Evolutionary conservation across 64 coral and sea anemone genomes (phyloP), one percentile per base, ranked within the genome.

Genomic region (Anthopleura sola): DNA sequence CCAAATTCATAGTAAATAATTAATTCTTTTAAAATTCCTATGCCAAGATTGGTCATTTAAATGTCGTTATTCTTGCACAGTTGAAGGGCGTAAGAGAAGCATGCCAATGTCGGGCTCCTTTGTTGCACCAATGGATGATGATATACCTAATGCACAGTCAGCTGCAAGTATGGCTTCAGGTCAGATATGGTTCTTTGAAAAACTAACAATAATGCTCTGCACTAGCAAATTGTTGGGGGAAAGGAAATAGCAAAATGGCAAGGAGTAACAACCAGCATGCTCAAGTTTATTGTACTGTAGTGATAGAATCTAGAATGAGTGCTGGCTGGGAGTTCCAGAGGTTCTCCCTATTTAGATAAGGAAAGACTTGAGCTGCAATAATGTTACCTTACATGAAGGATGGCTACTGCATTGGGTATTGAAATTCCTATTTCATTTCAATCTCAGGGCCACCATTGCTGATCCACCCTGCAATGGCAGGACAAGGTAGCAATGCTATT

Each of bases 11-110:
- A 44, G 40, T 44, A 44, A 44, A 44, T 44, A 44, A 44, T 44
- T 6, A 53, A 53, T 53, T 53, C 16, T 53, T 53, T 48, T 48
- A 0, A 21, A 62, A 24, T n/a, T 62, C n/a, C 7, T 1, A 9
- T 24, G 21, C 20, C 21, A n/a, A 62, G 58, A 62, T 23, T 44
- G 40, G 40, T 8, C 40, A 62, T n/a, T 26, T 62, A n/a, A 62
- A 62, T 62, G 58, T 62, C n/a, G 66, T 74, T 83, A 11, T 84
- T 75, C 34, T 49, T 95, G 44, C 48, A 79, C 82, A 92, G 79
- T 77, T 55, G 94, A 97, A 81, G 94, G 94, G 55, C 91, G 91
- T 60, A 97, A 97, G 83, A 68, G 94, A 39, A 86, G 87, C 16
- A 91, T 92, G 55, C 87, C 94, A 58, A 24, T 93, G 15, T 48